Percentiles rank a stretch among this genome's conserved stretches.
Evolutionary conservation across 1,140 invertebrate genomes (phyloP).

Genomic region (Trichonephila inaurata): DNA sequence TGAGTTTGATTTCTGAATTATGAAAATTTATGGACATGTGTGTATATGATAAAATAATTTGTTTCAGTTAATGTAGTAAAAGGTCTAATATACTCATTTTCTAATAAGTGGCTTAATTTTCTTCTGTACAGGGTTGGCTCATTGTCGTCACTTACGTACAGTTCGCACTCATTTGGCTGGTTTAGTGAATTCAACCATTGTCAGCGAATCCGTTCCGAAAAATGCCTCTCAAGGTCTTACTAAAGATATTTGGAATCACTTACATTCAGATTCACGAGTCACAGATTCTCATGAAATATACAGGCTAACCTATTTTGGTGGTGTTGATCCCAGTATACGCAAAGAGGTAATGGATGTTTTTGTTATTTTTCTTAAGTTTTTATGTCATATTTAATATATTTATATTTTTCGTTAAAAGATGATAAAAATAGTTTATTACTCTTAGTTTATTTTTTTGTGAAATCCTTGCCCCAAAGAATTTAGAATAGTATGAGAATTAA

Average conservation of each 20-base stretch:
- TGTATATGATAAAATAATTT: too few species aligned
- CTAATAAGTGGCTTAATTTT: too few species aligned
- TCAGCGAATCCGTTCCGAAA: conserved; percentile 78
- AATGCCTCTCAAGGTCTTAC: conserved; percentile 85
- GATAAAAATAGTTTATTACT: too few species aligned
- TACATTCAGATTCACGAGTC: conserved; percentile 81
- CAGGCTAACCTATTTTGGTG: conserved; percentile 92
- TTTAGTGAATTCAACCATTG: conserved; percentile 86
- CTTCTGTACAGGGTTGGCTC: conserved; percentile 86
- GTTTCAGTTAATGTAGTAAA: too few species aligned
- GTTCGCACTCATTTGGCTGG: conserved; percentile 94
- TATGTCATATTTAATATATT: too few species aligned
- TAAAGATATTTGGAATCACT: conserved; percentile 85
- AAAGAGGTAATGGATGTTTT: conserved; percentile 83
- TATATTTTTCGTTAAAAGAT: too few species aligned
- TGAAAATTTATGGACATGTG: too few species aligned
- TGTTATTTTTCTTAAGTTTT: not conserved
- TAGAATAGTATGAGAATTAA: too few species aligned
- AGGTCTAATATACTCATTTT: too few species aligned
- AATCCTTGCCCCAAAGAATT: too few species aligned
- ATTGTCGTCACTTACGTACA: conserved; percentile 94
- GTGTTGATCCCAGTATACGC: conserved; percentile 89
- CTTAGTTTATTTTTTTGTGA: too few species aligned
- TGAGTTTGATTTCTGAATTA: not conserved
- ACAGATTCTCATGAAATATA: conserved; percentile 87